Evolutionary conservation across 2,113 vertebrate genomes (phyloP), one percentile per base, ranked within the genome.

Genomic region (Colaptes auratus): DNA sequence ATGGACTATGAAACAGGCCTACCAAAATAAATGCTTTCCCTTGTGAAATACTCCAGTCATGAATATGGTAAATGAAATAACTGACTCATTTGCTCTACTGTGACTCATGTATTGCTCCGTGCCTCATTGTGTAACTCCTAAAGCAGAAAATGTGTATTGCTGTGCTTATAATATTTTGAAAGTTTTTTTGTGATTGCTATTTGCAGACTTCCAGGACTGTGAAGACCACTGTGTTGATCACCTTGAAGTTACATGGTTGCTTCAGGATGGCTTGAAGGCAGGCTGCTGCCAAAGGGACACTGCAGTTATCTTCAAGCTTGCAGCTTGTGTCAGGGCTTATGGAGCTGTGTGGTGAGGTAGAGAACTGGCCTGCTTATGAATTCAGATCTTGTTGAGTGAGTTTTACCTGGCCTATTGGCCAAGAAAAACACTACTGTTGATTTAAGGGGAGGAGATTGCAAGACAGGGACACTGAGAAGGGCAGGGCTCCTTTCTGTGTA

Each of bases 51-150:
- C 31, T 91, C 25, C 15, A 82, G 27, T 73, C 59, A 52, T 89
- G 35, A 95, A 80, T 90, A 93, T 73, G 36, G 90, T 94, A 86
- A 89, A 88, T 80, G 46, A 95, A 95, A 76, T 81, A 93, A 91
- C 55, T 83, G 81, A 80, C 60, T 96, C 74, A 73, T 85, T 87
- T 92, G 48, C 59, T 70, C n/a, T 42, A 35, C 44, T 1, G 0
- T 96, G 94, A 89, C 82, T 92, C 82, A 69, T 77, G 74, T 90
- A 56, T 44, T 78, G 69, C 35, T 88, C 23, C 58, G 44, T 78
- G 35, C 58, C 33, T 94, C 30, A 24, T 82, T 96, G 78, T 92
- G 63, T 87, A 95, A 93, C 66, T 90, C 30, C 65, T 46, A 44
- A 33, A 75, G 81, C 44, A 92, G 44, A 84, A 94, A 69, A 86